Evolutionary conservation across 2,888 invertebrate genomes (phyloP).

Genomic region (Apantesis nais): DNA sequence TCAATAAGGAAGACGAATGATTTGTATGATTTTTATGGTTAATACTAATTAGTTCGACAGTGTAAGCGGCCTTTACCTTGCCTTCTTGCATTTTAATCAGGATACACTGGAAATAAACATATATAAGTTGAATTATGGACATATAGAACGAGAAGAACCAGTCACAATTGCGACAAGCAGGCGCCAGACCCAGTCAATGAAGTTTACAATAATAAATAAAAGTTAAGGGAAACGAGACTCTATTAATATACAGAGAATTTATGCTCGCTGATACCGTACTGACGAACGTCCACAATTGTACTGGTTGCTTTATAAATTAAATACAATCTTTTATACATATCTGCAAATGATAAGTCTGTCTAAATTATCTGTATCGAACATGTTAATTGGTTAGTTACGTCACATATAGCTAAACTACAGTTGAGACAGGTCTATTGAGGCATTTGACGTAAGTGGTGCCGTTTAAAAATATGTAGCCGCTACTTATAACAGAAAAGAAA

Average conservation of each 20-base stretch:
- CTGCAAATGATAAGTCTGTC: slow-evolving; percentile 40
- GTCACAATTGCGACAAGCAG: slow-evolving; percentile 80
- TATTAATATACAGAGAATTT: slow-evolving; percentile 65
- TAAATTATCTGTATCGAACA: slow-evolving; percentile 28
- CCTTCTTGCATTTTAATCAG: slow-evolving; percentile 80
- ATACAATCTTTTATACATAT: slow-evolving; percentile 46
- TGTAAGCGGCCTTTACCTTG: slow-evolving; percentile 74
- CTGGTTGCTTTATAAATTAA: slow-evolving; percentile 55
- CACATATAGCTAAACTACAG: slow-evolving; percentile 26
- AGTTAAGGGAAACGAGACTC: slow-evolving; percentile 71
- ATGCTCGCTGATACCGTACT: slow-evolving; percentile 49
- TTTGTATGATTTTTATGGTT: slow-evolving; percentile 78
- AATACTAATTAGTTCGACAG: slow-evolving; percentile 80
- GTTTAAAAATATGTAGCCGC: slow-evolving; percentile 13
- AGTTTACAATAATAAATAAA: slow-evolving; percentile 78
- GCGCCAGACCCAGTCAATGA: slow-evolving; percentile 79
- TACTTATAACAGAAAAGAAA: slow-evolving; percentile 18
- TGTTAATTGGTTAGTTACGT: slow-evolving; percentile 43
- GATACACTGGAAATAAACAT: slow-evolving; percentile 75
- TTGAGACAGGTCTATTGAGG: slow-evolving; percentile 16
- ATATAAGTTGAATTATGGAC: slow-evolving; percentile 74
- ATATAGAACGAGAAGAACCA: slow-evolving; percentile 81
- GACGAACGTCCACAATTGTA: slow-evolving; percentile 48
- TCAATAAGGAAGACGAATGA: slow-evolving; percentile 75
- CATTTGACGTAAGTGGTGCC: slow-evolving; percentile 25